Evolutionary conservation across 2,113 vertebrate genomes (phyloP), one percentile per base, ranked within the genome.

Genomic region (Nipponia nippon): DNA sequence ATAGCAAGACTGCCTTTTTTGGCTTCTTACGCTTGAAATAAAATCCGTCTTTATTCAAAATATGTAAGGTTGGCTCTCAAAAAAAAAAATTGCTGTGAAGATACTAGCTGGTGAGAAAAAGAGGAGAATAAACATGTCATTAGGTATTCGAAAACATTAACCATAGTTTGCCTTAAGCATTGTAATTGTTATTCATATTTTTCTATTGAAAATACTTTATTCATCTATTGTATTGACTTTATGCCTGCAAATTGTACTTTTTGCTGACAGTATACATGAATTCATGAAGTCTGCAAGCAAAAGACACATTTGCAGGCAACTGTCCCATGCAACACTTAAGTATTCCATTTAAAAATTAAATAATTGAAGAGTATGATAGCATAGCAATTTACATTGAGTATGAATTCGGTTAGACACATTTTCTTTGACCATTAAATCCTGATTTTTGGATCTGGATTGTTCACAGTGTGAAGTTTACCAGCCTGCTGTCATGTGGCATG

Each of bases 131-230:
- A 89, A 78, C 20, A 25, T 89, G 49, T 22, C 15, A 56, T 75
- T 87, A 76, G 13, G 34, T 82, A 58, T 94, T 94, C 53, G 90
- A 26, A 94, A 94, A 36, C 38, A 62, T 58, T 75, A 92, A 27
- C 66, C 7, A 9, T 21, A 16, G 15, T 78, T 96, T 95, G 29
- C n/a, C 47, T 86, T 66, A 55, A 71, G 55, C 21, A 16, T 26
- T 91, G 46, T 82, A 82, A 46, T 59, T 85, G 22, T 66, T 29
- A 30, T 62, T 79, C 23, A 47, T 7, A 3, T 89, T 69, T 44
- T 75, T 69, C 21, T 67, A 10, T 42, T 80, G 46, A 46, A 62
- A 95, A 93, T 4, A 20, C 61, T 56, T 82, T 82, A 22, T 62
- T 91, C 42, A 18, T 79, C 44, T 89, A 58, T 71, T 80, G 3